These are phyloP conservation scores for Bucco capensis DNA, from an alignment of 2,113 vertebrate genomes.

Conservation along the genomic window DNA sequence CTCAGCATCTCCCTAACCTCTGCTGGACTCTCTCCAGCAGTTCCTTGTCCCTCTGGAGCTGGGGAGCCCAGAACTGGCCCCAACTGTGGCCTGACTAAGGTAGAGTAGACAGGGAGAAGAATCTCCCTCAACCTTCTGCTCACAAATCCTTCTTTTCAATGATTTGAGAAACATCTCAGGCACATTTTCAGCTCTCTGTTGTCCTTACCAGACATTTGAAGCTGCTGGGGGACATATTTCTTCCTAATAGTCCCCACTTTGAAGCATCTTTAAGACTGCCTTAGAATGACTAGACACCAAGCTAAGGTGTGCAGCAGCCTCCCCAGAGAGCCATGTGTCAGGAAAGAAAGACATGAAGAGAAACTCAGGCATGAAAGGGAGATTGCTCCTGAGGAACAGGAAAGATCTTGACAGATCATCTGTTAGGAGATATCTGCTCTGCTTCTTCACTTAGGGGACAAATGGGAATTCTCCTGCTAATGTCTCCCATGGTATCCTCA, in stretches of 20 bases:
- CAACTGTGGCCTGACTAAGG: too few species aligned
- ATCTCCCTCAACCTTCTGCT: too few species aligned
- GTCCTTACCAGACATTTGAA: background rate
- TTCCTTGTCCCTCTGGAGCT: too few species aligned
- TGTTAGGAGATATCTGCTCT: background rate
- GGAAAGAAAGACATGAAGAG: background rate
- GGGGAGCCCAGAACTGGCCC: too few species aligned
- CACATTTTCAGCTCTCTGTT: background rate
- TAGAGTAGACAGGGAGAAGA: too few species aligned
- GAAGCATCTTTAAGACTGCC: background rate
- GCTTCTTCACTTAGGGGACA: background rate
- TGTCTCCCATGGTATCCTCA: too few species aligned
- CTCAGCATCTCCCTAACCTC: too few species aligned
- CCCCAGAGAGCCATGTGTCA: background rate
- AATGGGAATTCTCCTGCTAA: conserved; percentile 15
- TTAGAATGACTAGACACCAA: background rate
- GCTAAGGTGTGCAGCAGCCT: background rate
- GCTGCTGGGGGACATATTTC: background rate
- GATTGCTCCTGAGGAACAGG: background rate
- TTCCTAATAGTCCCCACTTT: background rate
- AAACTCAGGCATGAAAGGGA: background rate
- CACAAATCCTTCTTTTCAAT: background rate
- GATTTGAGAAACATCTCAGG: background rate
- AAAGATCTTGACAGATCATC: background rate
- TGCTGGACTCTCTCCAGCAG: too few species aligned